These are phyloP conservation scores for Tyria jacobaeae DNA, from an alignment of 2,888 invertebrate species.

Conservation along the genomic window DNA sequence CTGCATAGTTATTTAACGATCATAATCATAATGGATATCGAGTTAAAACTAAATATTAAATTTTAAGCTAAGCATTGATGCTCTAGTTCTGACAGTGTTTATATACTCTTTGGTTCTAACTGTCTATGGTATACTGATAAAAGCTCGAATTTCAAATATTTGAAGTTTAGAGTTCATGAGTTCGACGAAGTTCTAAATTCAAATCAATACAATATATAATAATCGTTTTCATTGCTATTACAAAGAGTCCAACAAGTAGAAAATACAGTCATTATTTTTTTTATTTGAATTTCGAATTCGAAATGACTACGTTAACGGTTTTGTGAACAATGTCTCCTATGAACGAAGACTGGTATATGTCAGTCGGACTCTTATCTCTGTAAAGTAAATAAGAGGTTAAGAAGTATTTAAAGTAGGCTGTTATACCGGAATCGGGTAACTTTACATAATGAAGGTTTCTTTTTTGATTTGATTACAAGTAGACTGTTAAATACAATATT, in stretches of 20 bases:
- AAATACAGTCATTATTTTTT: not conserved
- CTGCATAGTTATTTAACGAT: no score
- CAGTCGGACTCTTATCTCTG: slow-evolving; percentile 8
- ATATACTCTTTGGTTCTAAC: no score
- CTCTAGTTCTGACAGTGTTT: no score
- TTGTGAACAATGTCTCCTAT: not conserved
- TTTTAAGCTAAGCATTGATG: not conserved
- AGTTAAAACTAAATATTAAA: not conserved
- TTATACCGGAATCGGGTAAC: not conserved
- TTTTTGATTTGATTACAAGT: not conserved
- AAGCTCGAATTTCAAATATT: no score
- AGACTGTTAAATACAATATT: not conserved
- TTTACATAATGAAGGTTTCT: not conserved
- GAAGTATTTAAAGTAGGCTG: slow-evolving; percentile 8
- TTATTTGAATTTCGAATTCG: slow-evolving; percentile 5
- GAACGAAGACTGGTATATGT: slow-evolving; percentile 6
- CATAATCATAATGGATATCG: no score
- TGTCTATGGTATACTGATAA: no score
- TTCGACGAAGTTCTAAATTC: not conserved
- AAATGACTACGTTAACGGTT: slow-evolving; percentile 9
- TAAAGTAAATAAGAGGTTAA: slow-evolving; percentile 9
- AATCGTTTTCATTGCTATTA: no score
- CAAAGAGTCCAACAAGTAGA: not conserved
- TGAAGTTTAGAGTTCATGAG: no score
- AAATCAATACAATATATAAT: not conserved